Base-by-base conservation (phyloP, 2,888 invertebrate species). In the Cistogaster globosa region DNA sequence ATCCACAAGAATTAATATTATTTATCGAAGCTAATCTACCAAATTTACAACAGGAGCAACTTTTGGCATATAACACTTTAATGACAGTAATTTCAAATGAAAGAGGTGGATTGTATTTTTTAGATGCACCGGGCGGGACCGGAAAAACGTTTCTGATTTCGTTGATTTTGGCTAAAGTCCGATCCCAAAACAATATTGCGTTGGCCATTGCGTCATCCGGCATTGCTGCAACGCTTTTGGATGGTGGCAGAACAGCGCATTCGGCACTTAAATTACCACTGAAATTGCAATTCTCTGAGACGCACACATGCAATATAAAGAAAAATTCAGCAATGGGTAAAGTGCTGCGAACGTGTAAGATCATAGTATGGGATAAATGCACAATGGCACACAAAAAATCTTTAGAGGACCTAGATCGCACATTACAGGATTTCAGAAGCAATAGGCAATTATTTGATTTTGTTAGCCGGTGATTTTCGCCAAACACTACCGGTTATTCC, bases 361-460 rank as follows among this genome's bases (percentile, higher is more conserved):
- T 67, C 18, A 82, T 68, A 22, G 76, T 67, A 3, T 78, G 72
- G 74, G 72, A 72, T 53, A 45, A 38, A 38, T 38, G 38, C 11
- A 38, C 38, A 38, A 38, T 38, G 38, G 38, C 38, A 38, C 38
- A 38, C 38, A 11, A 38, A 38, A 38, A 38, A 38, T 38, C 38
- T 38, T 38, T 38, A 38, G 77, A 78, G 51, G 83, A 67, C 6
- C 60, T 83, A n/a, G 78, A 72, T 68, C 63, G 83, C 45, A 67
- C 51, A 14, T 60, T 83, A 45, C 20, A 78, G 65, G 78, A 83
- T 72, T 18, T 72, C 20, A 71, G 78, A 48, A 57, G 60, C 58
- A 84, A 79, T 45, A 60, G 36, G 9, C 60, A 58, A n/a, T 20
- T 58, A 58, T 58, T 58, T 38, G 38, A 38, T 38, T 38, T 38